A percentile compares a stretch with the other conserved stretches of the same genome.
These are phyloP conservation scores for Xestia sexstrigata DNA, from an alignment of 2,888 invertebrate species.

Conservation along the genomic window DNA sequence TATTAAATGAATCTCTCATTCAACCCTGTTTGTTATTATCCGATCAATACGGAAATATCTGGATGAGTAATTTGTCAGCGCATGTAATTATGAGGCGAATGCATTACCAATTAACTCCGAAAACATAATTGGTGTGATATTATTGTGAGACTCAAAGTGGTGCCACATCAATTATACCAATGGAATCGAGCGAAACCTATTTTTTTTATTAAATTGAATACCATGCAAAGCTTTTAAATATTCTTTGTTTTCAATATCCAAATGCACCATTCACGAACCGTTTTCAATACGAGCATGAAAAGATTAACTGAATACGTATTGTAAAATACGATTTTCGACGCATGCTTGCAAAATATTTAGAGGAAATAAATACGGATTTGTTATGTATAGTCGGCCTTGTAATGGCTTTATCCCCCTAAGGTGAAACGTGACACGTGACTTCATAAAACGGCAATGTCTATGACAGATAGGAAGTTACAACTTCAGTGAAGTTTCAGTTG, in stretches of 20 bases:
- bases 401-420: background rate
- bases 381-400: background rate
- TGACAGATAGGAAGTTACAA: background rate
- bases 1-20: background rate
- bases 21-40: background rate
- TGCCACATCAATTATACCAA: conserved; percentile 52
- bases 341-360: conserved; percentile 24
- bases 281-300: conserved; percentile 41
- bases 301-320: conserved; percentile 34
- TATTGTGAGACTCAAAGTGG: conserved; percentile 46
- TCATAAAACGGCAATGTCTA: background rate
- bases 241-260: conserved; percentile 51
- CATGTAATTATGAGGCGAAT: conserved; percentile 44
- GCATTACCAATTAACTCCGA: conserved; percentile 58
- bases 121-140: conserved; percentile 57
- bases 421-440: background rate
- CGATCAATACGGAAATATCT: conserved; percentile 44
- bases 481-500: background rate
- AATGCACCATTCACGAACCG: conserved; percentile 10
- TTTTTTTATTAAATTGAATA: conserved; percentile 42
- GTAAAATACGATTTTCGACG: conserved; percentile 35
- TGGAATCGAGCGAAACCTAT: conserved; percentile 26
- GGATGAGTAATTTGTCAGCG: conserved; percentile 49
- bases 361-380: conserved; percentile 8
- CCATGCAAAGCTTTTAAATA: conserved; percentile 34